These are phyloP conservation scores for Loris lydekkerianus DNA, from an alignment of 2,797 vertebrate species.

Conservation along the genomic window DNA sequence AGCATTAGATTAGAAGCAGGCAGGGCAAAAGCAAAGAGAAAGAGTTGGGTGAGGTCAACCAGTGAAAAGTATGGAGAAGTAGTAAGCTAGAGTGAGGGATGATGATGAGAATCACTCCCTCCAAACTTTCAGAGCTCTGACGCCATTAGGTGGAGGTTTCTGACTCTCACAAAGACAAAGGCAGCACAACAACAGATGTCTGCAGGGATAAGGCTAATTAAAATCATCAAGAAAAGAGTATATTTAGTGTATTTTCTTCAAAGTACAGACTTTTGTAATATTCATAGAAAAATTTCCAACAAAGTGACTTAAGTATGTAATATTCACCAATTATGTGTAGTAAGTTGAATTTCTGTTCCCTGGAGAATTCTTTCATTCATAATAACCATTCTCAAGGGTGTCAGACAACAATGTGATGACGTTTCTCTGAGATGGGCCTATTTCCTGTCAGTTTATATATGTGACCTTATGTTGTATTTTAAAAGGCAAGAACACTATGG, in stretches of 20 bases:
- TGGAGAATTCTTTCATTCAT: background rate
- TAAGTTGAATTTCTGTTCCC: background rate
- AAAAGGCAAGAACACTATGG: background rate
- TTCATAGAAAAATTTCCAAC: background rate
- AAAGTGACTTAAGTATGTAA: background rate
- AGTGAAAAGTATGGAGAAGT: background rate
- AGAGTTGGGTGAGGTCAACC: background rate
- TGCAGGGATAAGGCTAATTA: background rate
- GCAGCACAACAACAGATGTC: background rate
- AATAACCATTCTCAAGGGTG: background rate
- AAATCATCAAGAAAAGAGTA: background rate
- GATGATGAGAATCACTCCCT: background rate
- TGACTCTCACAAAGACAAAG: background rate
- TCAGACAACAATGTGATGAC: background rate
- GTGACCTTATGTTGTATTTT: background rate
- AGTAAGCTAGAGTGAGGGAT: background rate
- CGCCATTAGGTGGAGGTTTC: background rate
- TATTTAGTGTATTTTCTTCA: constrained; percentile 26
- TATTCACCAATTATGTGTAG: background rate
- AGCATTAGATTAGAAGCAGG: constrained; percentile 29
- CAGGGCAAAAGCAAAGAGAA: constrained; percentile 38
- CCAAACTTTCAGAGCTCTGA: background rate
- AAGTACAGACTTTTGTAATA: background rate
- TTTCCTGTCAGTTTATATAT: background rate
- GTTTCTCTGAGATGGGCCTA: constrained; percentile 1